These are phyloP conservation scores for Zelleria hepariella DNA, from an alignment of 2,888 invertebrate genomes.

Conservation along the genomic window DNA sequence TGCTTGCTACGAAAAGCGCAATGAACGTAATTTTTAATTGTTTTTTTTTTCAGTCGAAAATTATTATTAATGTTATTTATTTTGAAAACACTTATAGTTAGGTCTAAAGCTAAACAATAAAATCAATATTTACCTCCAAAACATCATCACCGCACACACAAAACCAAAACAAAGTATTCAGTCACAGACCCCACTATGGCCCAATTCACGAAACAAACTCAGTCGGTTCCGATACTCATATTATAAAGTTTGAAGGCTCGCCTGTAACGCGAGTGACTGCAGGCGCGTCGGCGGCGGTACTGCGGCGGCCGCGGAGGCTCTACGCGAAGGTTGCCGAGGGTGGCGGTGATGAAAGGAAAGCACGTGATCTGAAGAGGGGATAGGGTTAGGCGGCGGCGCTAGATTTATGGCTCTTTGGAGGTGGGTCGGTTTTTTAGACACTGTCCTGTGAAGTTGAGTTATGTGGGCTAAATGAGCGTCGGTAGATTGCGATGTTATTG, in stretches of 20 bases:
- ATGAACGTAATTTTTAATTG: no score
- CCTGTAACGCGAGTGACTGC: neutral
- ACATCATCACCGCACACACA: neutral
- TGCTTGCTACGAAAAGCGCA: neutral
- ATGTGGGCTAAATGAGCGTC: no score
- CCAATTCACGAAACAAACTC: neutral
- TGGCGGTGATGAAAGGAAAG: neutral
- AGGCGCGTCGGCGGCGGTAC: neutral
- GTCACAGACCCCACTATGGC: neutral
- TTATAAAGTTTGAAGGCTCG: neutral
- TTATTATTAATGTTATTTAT: neutral
- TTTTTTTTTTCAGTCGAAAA: no score
- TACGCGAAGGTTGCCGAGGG: conserved; percentile 37
- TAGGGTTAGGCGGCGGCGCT: neutral
- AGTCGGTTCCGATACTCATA: neutral
- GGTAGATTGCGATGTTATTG: no score
- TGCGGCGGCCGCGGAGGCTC: conserved; percentile 22
- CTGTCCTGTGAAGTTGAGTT: neutral
- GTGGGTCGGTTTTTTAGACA: neutral
- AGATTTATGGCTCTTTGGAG: neutral
- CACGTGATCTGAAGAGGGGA: conserved; percentile 2
- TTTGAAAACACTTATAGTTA: neutral
- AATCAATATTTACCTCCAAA: conserved; percentile 4
- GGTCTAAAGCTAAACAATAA: neutral
- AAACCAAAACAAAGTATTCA: neutral